Evolutionary conservation across 2,888 invertebrate species (phyloP).

Genomic region (Lasioglossum morio): DNA sequence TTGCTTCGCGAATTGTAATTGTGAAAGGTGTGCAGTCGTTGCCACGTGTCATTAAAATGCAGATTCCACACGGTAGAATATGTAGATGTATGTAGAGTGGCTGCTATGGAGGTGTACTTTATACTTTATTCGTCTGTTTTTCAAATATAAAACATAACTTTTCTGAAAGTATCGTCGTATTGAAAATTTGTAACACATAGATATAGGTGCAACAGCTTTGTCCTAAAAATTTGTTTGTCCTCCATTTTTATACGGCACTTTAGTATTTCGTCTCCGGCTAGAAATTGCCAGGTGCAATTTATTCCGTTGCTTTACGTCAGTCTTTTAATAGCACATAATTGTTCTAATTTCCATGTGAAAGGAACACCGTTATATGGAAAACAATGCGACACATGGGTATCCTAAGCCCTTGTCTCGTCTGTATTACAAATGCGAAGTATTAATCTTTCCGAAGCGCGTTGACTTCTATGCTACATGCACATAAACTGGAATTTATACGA

Average conservation of each 20-base stretch:
- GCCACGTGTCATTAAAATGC: background rate
- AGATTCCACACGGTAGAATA: background rate
- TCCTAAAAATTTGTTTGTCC: background rate
- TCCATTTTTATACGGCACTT: background rate
- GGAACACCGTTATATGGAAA: background rate
- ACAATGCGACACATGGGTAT: background rate
- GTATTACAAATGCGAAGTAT: background rate
- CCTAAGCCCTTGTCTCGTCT: background rate
- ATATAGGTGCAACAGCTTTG: background rate
- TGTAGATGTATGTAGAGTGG: background rate
- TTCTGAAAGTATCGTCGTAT: background rate
- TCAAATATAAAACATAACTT: background rate
- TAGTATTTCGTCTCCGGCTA: background rate
- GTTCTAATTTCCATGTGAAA: slow-evolving; percentile 18
- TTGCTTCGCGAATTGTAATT: background rate
- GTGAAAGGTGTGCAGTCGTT: background rate
- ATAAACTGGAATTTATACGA: background rate
- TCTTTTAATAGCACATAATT: background rate
- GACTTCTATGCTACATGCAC: background rate
- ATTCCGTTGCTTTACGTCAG: background rate
- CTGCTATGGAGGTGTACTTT: background rate
- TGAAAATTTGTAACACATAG: background rate
- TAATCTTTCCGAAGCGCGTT: background rate
- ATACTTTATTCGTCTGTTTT: background rate
- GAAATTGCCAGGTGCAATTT: background rate